phyloP scores from a whole-genome alignment of 2,888 invertebrate species.

The Aphrophora alni region DNA sequence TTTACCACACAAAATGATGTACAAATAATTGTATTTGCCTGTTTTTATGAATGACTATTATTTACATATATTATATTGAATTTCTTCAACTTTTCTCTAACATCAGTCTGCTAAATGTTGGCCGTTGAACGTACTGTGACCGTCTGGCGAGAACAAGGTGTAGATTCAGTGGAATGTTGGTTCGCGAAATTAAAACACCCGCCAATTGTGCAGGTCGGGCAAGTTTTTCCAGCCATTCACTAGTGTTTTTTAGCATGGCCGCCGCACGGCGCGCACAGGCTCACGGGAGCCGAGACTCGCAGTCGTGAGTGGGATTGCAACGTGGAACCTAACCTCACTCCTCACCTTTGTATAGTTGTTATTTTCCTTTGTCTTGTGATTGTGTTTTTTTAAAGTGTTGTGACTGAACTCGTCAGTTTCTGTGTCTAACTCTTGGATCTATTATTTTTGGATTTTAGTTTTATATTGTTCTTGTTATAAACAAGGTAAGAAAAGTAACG shows the following conservation, averaged over 20 bases:
- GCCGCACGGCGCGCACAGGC: constrained; percentile 2
- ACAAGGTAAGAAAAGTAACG: neutral
- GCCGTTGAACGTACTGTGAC: neutral
- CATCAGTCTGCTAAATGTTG: neutral
- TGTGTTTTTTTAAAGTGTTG: constrained; percentile 2
- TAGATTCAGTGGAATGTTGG: neutral
- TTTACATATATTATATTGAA: too few relatives aligned
- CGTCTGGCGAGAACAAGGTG: neutral
- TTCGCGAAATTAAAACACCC: neutral
- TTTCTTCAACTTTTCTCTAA: too few relatives aligned
- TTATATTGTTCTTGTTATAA: neutral
- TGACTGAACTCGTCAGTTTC: neutral
- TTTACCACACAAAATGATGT: too few relatives aligned
- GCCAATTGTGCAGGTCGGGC: neutral
- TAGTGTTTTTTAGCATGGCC: constrained; percentile 9
- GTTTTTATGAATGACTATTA: too few relatives aligned
- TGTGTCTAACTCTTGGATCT: neutral
- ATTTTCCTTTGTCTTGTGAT: neutral
- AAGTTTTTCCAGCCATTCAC: constrained; percentile 2
- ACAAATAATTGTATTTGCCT: too few relatives aligned
- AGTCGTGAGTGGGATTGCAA: constrained; percentile 4
- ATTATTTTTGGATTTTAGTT: neutral
- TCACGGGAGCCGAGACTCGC: neutral
- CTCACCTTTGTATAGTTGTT: neutral
- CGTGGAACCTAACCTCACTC: constrained; percentile 1